Percentiles rank a stretch among this genome's conserved stretches.
Evolutionary conservation across 2,888 invertebrate species (phyloP).

Genomic region (Agonum fuliginosum): DNA sequence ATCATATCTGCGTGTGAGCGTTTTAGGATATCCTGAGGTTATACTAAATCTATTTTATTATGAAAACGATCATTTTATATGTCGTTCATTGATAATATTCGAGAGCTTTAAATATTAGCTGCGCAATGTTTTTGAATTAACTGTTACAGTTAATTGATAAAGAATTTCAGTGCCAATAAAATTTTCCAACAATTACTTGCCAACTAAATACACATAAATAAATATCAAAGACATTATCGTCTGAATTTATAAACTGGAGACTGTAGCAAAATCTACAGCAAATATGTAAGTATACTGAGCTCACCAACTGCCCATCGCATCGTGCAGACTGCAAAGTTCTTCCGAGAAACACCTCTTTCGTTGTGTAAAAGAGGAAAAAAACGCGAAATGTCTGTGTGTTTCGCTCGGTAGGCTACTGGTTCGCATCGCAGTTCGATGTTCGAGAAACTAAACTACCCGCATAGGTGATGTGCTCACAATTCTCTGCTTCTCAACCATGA

Average conservation of each 20-base stretch:
- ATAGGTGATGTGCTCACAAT: too few species aligned
- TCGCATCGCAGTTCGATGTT: not conserved
- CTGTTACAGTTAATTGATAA: slow-evolving; percentile 11
- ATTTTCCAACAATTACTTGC: slow-evolving; percentile 19
- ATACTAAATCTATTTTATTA: too few species aligned
- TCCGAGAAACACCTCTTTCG: slow-evolving; percentile 28
- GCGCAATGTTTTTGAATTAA: slow-evolving; percentile 9
- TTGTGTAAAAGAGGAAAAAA: not conserved
- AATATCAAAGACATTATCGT: too few species aligned
- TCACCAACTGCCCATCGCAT: slow-evolving; percentile 19
- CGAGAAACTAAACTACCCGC: not conserved
- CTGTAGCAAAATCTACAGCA: not conserved
- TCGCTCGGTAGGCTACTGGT: slow-evolving; percentile 15
- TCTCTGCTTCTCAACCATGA: not conserved
- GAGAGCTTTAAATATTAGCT: slow-evolving; percentile 3
- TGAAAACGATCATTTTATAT: too few species aligned
- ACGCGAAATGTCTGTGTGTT: slow-evolving; percentile 30
- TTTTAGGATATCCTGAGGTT: too few species aligned
- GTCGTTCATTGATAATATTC: slow-evolving; percentile 1
- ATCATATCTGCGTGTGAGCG: too few species aligned
- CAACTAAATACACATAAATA: too few species aligned
- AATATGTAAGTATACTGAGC: slow-evolving; percentile 1
- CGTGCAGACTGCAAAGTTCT: slow-evolving; percentile 1
- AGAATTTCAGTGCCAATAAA: slow-evolving; percentile 28
- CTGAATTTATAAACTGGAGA: too few species aligned